Evolutionary conservation across 1,140 invertebrate genomes (phyloP), one percentile per base, ranked within the genome.

Genomic region (Pissodes strobi): DNA sequence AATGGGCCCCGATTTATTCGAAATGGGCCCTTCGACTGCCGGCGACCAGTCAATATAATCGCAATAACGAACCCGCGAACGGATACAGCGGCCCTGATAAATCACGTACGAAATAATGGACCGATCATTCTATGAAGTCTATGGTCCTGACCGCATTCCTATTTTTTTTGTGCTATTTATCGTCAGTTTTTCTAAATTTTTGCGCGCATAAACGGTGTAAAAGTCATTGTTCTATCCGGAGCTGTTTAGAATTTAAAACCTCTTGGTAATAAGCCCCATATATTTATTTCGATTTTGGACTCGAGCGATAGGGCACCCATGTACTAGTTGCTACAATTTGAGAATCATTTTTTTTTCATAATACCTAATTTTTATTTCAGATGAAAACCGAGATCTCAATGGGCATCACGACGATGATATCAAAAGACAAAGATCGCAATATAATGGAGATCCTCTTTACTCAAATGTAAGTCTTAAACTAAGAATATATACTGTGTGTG

Each of bases 361-460:
- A n/a, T n/a, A n/a, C n/a, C n/a, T n/a, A n/a, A n/a, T 74, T 79
- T 76, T 75, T 67, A 66, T 81, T 82, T 22, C 83, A 91, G 91
- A 93, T 80, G 91, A 93, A 72, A 92, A 91, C 78, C 85, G 90
- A 72, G 91, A 93, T 75, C 83, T 92, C 73, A 92, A 89, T 75
- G 90, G 89, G 68, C 87, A 91, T 79, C 84, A 88, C 1, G 92
- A 94, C 59, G 91, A 94, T 59, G 91, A 94, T 68, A 82, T 90
- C 8, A 94, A 94, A 76, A 86, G 91, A 78, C 91, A 93, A 73
- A 83, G 92, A 75, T 87, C 86, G 72, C 90, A 91, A 62, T 95
- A 94, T 77, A 93, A 91, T 72, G 90, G 91, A n/a, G 92, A 95
- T 79, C 91, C 92, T 74, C 83, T 93, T 56, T 94, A 93, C 77